Percentiles rank a stretch among this genome's conserved stretches.
Evolutionary conservation across 2,113 vertebrate genomes (phyloP).

Genomic region (Ameiurus melas): DNA sequence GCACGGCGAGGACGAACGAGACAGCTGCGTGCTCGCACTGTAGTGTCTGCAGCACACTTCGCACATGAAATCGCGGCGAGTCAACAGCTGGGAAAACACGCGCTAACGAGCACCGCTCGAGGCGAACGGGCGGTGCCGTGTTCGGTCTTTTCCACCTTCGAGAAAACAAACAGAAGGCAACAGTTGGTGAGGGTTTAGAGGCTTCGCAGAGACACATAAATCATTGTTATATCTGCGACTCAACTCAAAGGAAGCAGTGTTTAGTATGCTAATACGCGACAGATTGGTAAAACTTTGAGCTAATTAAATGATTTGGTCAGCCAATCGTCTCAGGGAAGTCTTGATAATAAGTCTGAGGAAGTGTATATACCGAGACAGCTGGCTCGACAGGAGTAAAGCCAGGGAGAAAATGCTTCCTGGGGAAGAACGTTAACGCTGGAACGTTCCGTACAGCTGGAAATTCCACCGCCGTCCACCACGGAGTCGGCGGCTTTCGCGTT

Average conservation of each 20-base stretch:
- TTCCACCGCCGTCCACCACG: too few relatives aligned
- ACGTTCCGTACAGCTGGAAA: not conserved
- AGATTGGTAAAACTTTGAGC: not conserved
- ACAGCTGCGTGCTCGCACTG: slow-evolving; percentile 18
- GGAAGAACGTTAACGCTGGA: not conserved
- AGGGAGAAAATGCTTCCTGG: not conserved
- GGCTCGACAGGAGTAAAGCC: not conserved
- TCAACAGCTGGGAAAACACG: slow-evolving; percentile 40
- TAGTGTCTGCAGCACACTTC: slow-evolving; percentile 20
- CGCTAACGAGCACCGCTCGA: slow-evolving; percentile 24
- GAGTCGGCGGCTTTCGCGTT: too few relatives aligned
- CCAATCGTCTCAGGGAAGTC: not conserved
- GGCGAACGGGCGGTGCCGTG: not conserved
- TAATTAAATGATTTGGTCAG: not conserved
- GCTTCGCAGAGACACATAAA: not conserved
- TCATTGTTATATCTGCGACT: not conserved
- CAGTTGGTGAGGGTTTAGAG: not conserved
- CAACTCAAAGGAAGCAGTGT: not conserved
- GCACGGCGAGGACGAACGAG: slow-evolving; percentile 18
- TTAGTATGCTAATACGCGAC: not conserved
- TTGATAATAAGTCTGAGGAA: not conserved
- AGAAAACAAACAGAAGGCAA: slow-evolving; percentile 18
- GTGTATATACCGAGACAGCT: not conserved
- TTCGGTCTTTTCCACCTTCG: not conserved
- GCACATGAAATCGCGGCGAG: slow-evolving; percentile 39